Base-by-base conservation (phyloP, 2,888 invertebrate species). In the Protophormia terraenovae region DNA sequence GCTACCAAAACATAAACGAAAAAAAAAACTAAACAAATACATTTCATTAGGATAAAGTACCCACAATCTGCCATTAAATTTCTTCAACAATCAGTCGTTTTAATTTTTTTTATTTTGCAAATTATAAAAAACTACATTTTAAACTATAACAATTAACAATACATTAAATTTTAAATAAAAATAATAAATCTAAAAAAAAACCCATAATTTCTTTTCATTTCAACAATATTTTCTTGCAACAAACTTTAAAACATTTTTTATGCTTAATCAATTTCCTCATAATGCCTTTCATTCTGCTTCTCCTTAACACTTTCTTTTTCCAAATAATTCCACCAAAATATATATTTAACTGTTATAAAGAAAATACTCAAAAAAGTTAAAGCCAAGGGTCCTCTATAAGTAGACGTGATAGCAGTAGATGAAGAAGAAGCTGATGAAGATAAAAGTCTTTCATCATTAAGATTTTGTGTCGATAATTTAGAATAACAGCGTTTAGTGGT, bases 291-390 rank as follows among this genome's bases (percentile, higher is more conserved):
- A 8, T 8, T 12, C 41, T 41, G 14, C 12, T 12, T 3, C 12
- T 1, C 16, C 7, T 22, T 1, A 1, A 22, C 19, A 29, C 16
- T 35, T 22, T 1, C n/a, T 45, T 19, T 24, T 1, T 19, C n/a
- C 8, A 83, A 0, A 47, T 84, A 67, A 53, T 84, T 87, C 66
- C 80, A 86, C 87, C 87, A 87, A 32, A 79, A 81, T 1, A 82
- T 19, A 69, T 87, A 87, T 78, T 87, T 87, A 0, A 79, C 71
- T 41, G 73, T 55, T 24, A 87, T 29, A 45, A 86, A 58, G 2
- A 83, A 71, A 16, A 85, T 38, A n/a, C 76, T 58, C 47, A 80
- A 72, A 45, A 83, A 24, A 14, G 75, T 83, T 45, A 87, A 84
- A 38, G 58, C 72, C 24, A 83, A 80, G 10, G 69, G 64, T 35